Conservation (phyloP, 2,888 invertebrate species). For the Ceriagrion tenellum region DNA sequence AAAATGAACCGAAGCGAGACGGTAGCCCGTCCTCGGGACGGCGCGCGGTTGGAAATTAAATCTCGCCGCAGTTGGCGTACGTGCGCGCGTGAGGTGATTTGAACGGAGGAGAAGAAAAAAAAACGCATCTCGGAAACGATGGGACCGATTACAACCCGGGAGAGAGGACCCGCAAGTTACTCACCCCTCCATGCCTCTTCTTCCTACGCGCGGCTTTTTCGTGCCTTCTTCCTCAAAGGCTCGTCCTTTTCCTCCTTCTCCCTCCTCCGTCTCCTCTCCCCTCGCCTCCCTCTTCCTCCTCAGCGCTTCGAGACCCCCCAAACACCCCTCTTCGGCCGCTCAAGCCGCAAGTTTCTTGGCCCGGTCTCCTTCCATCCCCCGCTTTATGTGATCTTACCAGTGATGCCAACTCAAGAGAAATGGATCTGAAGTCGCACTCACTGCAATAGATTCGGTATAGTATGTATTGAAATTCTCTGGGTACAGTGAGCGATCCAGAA, state of each 20-base stretch:
- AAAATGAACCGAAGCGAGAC: neutral
- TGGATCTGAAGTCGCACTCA: no score
- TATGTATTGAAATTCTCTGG: no score
- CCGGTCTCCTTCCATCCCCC: neutral
- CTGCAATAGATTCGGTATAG: no score
- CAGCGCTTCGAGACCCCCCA: neutral
- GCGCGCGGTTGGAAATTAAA: neutral
- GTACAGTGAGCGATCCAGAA: no score
- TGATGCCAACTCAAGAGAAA: neutral
- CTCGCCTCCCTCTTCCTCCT: neutral
- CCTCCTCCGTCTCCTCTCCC: neutral
- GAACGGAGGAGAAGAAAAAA: neutral
- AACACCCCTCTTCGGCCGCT: neutral
- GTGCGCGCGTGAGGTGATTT: conserved; percentile 12
- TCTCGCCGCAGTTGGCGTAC: neutral
- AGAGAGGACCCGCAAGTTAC: neutral
- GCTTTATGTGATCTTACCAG: neutral
- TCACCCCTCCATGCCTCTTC: neutral
- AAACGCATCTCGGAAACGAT: neutral
- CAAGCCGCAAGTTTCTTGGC: neutral
- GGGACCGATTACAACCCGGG: conserved; percentile 1
- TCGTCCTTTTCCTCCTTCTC: neutral
- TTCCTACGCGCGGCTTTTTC: neutral
- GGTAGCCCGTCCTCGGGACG: neutral
- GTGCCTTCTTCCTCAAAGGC: neutral